Base-by-base conservation (phyloP, 2,797 vertebrate species). In the Argentina silus region DNA sequence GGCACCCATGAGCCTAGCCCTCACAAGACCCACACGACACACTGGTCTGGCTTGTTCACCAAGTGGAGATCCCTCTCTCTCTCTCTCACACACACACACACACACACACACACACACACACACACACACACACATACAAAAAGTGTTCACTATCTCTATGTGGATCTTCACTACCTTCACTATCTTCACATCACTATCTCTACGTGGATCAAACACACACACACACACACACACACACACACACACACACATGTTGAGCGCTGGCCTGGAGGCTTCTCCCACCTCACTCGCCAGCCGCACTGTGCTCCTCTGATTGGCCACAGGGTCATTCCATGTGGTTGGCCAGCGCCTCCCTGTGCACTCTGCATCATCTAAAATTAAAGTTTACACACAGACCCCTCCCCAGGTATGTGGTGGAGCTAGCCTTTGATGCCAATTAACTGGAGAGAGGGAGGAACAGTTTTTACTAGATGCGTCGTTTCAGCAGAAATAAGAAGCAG, bases 401-500 rank as follows among this genome's bases (percentile, higher is more conserved):
- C n/a, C n/a, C n/a, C n/a, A 74, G 69, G 72, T 59, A 64, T 81
- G 79, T 47, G 64, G 62, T 87, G 72, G 70, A 83, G 73, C 75
- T 73, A 78, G 79, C 56, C 75, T 86, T 85, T 85, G 68, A 86
- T 86, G 82, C 67, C 77, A 86, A 72, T 83, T 83, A 89, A 73
- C 66, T 50, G 70, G 27, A 19, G 55, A 79, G 70, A 70, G 74
- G 2, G 6, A 72, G 72, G 56, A 69, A 69, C 69, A 2, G 6
- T 70, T 86, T 84, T 83, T 74, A 81, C 77, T 78, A 69, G 67
- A 77, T 61, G 75, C 76, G 66, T 77, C 21, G 59, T 78, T 67
- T 75, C 66, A 85, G 81, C 70, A 71, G 74, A 82, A 88, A 83
- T 75, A 66, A 72, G 74, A 80, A 72, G 67, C 79, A 83, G 77